These are phyloP conservation scores for Heptascelio sp. DNA, from an alignment of 2,888 invertebrate species.

Conservation along the genomic window DNA sequence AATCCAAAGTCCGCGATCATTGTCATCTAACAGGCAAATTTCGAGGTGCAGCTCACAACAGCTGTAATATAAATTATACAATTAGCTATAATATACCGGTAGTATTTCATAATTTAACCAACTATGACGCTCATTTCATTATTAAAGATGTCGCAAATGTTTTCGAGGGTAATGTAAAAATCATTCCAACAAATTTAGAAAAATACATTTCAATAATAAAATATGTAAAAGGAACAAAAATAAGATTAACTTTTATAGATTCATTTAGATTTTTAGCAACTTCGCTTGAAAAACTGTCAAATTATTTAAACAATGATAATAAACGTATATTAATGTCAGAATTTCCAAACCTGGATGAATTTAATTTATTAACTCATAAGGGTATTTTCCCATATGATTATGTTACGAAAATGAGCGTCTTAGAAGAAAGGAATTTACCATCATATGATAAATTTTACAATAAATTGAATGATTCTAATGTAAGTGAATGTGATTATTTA, in stretches of 20 bases:
- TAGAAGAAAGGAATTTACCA: constrained; percentile 66
- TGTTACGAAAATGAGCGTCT: constrained; percentile 67
- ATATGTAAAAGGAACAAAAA: constrained; percentile 9
- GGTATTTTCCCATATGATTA: constrained; percentile 78
- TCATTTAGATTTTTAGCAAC: constrained; percentile 37
- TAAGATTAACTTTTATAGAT: constrained; percentile 33
- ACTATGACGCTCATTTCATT: constrained; percentile 63
- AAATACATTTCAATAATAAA: constrained; percentile 73
- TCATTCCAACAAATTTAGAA: constrained; percentile 78
- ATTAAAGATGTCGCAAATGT: constrained; percentile 16
- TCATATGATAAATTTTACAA: constrained; percentile 70
- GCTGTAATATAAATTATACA: constrained; percentile 67
- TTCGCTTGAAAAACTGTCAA: constrained; percentile 11
- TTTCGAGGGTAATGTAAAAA: constrained; percentile 65
- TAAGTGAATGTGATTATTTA: constrained; percentile 73
- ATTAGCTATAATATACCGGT: constrained; percentile 62
- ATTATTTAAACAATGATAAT: constrained; percentile 22
- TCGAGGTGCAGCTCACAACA: constrained; percentile 61
- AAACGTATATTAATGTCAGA: constrained; percentile 11
- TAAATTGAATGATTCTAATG: constrained; percentile 59
- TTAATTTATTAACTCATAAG: constrained; percentile 67
- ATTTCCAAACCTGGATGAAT: constrained; percentile 14
- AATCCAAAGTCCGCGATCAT: constrained; percentile 12
- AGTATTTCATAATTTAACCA: constrained; percentile 71
- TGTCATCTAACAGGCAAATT: constrained; percentile 47